phyloP scores from a whole-genome alignment of 2,113 vertebrate genomes.

The Cyrtonyx montezumae region DNA sequence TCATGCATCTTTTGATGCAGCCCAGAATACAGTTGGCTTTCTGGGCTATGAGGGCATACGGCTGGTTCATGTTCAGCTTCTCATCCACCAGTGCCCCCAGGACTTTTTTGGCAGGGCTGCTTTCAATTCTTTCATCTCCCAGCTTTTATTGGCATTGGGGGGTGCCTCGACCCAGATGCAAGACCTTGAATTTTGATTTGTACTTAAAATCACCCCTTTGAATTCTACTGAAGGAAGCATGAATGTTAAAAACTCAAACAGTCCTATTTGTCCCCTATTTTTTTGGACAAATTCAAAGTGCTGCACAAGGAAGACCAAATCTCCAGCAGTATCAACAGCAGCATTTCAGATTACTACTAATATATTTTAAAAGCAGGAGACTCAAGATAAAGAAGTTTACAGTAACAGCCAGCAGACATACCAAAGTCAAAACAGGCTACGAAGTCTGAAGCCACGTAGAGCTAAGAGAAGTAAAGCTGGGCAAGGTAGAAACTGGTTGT shows the following conservation, averaged over 20 bases:
- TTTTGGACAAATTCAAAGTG: not conserved
- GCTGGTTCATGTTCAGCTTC: too few relatives aligned
- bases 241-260: not conserved
- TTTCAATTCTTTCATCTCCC: too few relatives aligned
- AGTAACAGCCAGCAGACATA: not conserved
- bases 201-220: not conserved
- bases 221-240: not conserved
- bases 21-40: too few relatives aligned
- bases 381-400: not conserved
- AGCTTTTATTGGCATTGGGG: too few relatives aligned
- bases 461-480: not conserved
- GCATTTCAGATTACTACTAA: not conserved
- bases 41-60: too few relatives aligned
- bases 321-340: not conserved
- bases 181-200: too few relatives aligned
- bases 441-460: not conserved
- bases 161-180: too few relatives aligned
- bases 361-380: not conserved
- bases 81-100: too few relatives aligned
- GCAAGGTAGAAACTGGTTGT: not conserved
- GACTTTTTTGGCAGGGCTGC: too few relatives aligned
- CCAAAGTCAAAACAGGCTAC: not conserved
- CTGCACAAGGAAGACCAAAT: not conserved
- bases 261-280: not conserved
- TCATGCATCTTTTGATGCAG: too few relatives aligned